A percentile compares a stretch with the other conserved stretches of the same genome.
Evolutionary conservation across 1,140 invertebrate species (phyloP).

Genomic region (Saxidomus purpurata): DNA sequence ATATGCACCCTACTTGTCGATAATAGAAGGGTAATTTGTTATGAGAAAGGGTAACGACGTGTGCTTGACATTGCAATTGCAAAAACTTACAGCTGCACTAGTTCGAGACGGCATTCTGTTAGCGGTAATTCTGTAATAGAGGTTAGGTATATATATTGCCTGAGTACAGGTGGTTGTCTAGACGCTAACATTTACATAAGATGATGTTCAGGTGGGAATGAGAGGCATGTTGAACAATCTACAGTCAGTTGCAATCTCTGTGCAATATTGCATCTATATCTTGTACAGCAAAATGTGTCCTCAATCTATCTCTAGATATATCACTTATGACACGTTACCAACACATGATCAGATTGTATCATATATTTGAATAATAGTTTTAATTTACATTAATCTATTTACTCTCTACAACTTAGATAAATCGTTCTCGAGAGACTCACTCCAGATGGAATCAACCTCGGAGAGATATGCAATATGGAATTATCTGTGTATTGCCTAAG

Average conservation of each 20-base stretch:
- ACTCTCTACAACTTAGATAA: too few species aligned
- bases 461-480: too few species aligned
- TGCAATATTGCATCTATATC: not conserved
- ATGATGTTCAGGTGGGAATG: conserved; percentile 51
- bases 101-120: conserved; percentile 12
- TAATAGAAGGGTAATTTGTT: conserved; percentile 15
- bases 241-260: conserved; percentile 28
- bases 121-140: conserved; percentile 30
- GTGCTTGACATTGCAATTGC: not conserved
- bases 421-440: too few species aligned
- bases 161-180: conserved; percentile 61
- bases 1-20: not conserved
- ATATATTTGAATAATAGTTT: too few species aligned
- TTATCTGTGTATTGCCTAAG: too few species aligned
- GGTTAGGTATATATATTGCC: conserved; percentile 5
- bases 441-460: too few species aligned
- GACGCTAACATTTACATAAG: conserved; percentile 57
- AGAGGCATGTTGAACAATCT: conserved; percentile 46
- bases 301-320: too few species aligned
- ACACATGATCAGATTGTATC: too few species aligned
- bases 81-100: conserved; percentile 19
- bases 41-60: not conserved
- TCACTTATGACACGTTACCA: too few species aligned
- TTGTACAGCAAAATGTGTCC: too few species aligned
- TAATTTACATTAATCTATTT: too few species aligned